These are phyloP conservation scores for Gallinago media DNA, from an alignment of 2,113 vertebrate genomes.

Conservation along the genomic window DNA sequence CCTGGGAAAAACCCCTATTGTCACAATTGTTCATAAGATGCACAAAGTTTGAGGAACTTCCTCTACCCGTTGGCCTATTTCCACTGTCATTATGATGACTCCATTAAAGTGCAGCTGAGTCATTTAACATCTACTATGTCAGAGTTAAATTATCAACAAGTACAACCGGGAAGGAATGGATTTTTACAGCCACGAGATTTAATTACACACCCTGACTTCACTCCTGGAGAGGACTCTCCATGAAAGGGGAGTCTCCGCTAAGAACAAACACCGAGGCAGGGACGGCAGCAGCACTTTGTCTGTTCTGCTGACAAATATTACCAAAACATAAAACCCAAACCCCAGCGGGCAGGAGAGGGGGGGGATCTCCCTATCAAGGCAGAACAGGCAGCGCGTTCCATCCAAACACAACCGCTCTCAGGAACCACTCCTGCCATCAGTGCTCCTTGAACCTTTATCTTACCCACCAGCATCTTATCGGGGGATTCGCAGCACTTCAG, in stretches of 20 bases:
- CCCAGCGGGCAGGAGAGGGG: not conserved
- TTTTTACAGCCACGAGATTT: slow-evolving; percentile 12
- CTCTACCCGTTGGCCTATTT: not conserved
- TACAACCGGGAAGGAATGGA: not conserved
- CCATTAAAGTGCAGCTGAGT: not conserved
- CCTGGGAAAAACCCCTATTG: not conserved
- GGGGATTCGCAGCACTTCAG: not conserved
- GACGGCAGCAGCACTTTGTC: not conserved
- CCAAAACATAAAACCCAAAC: not conserved
- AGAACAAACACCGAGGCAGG: not conserved
- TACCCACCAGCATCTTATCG: not conserved
- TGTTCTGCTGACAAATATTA: not conserved
- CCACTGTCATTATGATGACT: not conserved
- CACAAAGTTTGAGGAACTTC: not conserved
- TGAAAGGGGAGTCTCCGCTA: not conserved
- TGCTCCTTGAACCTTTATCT: slow-evolving; percentile 5
- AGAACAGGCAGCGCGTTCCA: not conserved
- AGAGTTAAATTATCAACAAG: not conserved
- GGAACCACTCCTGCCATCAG: not conserved
- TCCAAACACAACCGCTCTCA: not conserved
- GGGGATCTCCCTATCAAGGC: not conserved
- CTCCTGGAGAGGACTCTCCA: too few relatives aligned
- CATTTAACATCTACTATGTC: not conserved
- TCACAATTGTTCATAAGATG: not conserved
- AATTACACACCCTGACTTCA: not conserved